These are phyloP conservation scores for Momotus momota DNA, from an alignment of 2,797 vertebrate genomes.

Conservation along the genomic window DNA sequence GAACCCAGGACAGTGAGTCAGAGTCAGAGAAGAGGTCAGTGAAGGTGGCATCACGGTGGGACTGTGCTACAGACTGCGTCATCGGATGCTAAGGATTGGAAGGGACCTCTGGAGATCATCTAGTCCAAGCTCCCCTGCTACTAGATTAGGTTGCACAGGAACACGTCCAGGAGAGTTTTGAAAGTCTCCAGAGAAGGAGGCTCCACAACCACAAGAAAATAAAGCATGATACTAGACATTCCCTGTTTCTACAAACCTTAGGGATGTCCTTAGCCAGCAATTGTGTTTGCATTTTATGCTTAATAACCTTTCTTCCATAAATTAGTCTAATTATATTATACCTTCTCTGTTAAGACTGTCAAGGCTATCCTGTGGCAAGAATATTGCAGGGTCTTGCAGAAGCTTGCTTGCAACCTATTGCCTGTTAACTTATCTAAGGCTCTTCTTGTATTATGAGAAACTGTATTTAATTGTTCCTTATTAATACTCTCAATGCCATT, in stretches of 20 bases:
- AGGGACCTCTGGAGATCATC: too few species aligned
- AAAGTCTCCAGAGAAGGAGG: too few species aligned
- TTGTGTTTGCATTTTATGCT: not conserved
- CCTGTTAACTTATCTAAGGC: not conserved
- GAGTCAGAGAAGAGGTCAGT: too few species aligned
- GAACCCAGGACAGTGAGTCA: too few species aligned
- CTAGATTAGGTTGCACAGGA: too few species aligned
- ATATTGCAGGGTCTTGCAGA: not conserved
- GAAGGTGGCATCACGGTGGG: too few species aligned
- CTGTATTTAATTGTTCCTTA: not conserved
- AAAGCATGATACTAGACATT: not conserved
- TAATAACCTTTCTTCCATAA: not conserved
- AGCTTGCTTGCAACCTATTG: not conserved
- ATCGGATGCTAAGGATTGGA: too few species aligned
- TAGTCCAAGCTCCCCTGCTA: too few species aligned
- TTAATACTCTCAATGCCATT: not conserved
- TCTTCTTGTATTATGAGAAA: not conserved
- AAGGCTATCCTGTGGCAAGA: not conserved
- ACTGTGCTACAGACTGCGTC: too few species aligned
- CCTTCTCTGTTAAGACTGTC: not conserved
- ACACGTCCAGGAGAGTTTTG: too few species aligned
- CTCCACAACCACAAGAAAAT: not conserved
- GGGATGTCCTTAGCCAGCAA: not conserved
- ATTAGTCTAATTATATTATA: not conserved
- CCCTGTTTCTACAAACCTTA: not conserved